These are phyloP conservation scores for Puntigrus tetrazona DNA, from an alignment of 2,113 vertebrate genomes.

Conservation along the genomic window DNA sequence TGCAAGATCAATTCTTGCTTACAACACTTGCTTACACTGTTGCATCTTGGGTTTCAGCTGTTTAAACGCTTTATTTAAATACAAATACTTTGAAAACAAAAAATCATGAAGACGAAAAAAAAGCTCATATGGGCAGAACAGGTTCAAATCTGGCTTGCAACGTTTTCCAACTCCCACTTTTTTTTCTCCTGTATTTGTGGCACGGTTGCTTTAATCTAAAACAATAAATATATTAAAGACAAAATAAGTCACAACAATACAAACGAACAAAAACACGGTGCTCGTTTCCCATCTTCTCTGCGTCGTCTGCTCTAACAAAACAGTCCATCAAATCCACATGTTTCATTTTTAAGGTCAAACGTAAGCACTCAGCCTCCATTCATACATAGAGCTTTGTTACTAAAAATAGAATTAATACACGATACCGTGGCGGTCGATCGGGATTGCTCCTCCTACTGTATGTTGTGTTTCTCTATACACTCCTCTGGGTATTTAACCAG, in stretches of 20 bases:
- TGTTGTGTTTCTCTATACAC: not conserved
- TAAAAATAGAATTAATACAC: constrained; percentile 21
- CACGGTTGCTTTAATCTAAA: not conserved
- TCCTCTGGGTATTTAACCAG: not conserved
- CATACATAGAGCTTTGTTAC: not conserved
- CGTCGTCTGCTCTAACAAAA: not conserved
- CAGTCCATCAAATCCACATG: not conserved
- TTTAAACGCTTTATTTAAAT: not conserved
- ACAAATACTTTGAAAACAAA: not conserved
- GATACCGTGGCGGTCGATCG: constrained; percentile 14
- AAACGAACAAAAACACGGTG: not conserved
- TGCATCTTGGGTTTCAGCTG: not conserved
- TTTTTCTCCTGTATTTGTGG: not conserved
- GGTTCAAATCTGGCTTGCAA: not conserved
- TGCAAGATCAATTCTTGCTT: not conserved
- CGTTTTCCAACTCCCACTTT: not conserved
- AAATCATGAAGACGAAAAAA: not conserved
- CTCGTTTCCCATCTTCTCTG: not conserved
- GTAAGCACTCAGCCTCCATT: not conserved
- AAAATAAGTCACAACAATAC: not conserved
- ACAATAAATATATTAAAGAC: not conserved
- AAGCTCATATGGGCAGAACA: not conserved
- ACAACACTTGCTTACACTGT: not conserved
- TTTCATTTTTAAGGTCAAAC: not conserved
- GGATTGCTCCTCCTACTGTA: not conserved